Evolutionary conservation across 2,888 invertebrate genomes (phyloP).

Genomic region (Amiota mariae): DNA sequence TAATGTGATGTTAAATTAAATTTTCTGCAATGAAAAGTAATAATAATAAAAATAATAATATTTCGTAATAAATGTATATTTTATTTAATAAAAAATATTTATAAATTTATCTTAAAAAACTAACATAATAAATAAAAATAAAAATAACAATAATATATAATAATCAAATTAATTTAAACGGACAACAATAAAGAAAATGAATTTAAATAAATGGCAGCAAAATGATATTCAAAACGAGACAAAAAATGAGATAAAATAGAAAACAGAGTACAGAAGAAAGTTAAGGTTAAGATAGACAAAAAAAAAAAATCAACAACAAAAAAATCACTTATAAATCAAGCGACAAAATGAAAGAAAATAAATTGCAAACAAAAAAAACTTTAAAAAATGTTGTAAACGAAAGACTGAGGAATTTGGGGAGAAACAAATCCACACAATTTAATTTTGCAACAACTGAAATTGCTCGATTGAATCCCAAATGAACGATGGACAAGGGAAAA

Average conservation of each 20-base stretch:
- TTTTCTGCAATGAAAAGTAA: no score
- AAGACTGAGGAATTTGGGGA: no score
- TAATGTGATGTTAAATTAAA: no score
- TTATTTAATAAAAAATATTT: background rate
- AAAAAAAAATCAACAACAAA: no score
- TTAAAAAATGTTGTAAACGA: background rate
- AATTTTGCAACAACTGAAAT: conserved; percentile 41
- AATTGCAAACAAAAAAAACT: background rate
- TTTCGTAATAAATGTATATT: background rate
- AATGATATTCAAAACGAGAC: background rate
- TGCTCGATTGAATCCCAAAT: conserved; percentile 47
- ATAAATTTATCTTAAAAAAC: conserved; percentile 13
- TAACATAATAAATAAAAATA: conserved; percentile 20
- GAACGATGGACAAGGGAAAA: conserved; percentile 42
- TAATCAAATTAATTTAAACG: background rate
- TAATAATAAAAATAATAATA: no score
- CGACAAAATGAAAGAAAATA: conserved; percentile 43
- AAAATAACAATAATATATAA: conserved; percentile 6
- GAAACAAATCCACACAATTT: conserved; percentile 48
- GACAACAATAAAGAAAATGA: conserved; percentile 9
- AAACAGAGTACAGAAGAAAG: conserved; percentile 46
- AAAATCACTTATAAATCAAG: conserved; percentile 56
- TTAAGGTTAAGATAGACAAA: conserved; percentile 44
- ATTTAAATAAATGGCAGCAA: conserved; percentile 1
- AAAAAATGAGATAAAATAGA: conserved; percentile 49